Conservation (phyloP, 2,797 vertebrate species). For the Pachyuromys duprasi region DNA sequence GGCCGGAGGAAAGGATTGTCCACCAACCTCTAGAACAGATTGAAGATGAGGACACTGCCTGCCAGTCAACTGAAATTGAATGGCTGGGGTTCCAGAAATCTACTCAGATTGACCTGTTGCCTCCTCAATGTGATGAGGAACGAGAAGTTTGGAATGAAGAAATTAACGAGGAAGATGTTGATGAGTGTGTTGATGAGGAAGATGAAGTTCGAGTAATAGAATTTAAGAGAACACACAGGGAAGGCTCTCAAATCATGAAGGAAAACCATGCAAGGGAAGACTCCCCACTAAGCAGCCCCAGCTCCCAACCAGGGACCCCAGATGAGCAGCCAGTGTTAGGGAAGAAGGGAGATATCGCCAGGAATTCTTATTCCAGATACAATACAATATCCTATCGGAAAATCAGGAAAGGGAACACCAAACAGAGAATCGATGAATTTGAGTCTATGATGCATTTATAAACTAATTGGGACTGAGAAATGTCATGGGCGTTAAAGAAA, state of each 20-base stretch:
- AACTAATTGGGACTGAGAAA: slow-evolving; percentile 72
- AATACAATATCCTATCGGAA: slow-evolving; percentile 96
- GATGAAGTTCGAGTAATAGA: slow-evolving; percentile 84
- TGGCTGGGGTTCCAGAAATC: slow-evolving; percentile 65
- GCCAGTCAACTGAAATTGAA: slow-evolving; percentile 56
- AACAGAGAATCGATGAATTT: slow-evolving; percentile 95
- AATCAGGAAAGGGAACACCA: slow-evolving; percentile 96
- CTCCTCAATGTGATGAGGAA: slow-evolving; percentile 58
- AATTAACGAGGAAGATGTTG: slow-evolving; percentile 53
- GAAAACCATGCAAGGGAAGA: slow-evolving; percentile 64
- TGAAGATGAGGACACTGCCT: background rate
- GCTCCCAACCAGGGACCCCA: slow-evolving; percentile 80
- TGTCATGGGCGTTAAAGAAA: background rate
- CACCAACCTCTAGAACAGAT: slow-evolving; percentile 37
- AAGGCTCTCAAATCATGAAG: slow-evolving; percentile 56
- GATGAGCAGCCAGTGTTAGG: slow-evolving; percentile 81
- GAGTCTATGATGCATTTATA: slow-evolving; percentile 94
- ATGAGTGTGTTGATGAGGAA: slow-evolving; percentile 77
- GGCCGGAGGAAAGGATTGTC: slow-evolving; percentile 28
- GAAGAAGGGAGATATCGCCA: slow-evolving; percentile 89
- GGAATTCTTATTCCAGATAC: slow-evolving; percentile 91
- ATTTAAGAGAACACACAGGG: slow-evolving; percentile 82
- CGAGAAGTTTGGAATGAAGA: slow-evolving; percentile 51
- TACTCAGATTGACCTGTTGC: background rate
- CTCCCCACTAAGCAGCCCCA: slow-evolving; percentile 68